phyloP scores from a whole-genome alignment of 2,797 vertebrate genomes.

The Dromococcyx pavoninus region DNA sequence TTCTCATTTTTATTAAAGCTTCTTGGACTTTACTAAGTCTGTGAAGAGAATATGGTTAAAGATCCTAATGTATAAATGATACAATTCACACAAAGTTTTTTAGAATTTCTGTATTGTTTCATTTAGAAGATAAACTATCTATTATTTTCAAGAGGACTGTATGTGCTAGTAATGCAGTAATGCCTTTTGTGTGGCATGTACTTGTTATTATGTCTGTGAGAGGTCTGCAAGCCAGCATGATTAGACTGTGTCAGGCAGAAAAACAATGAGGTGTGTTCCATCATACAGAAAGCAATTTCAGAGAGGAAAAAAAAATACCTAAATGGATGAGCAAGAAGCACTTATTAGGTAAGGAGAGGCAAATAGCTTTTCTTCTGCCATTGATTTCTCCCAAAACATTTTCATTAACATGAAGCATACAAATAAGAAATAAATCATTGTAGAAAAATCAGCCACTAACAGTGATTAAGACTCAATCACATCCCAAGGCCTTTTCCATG shows the following conservation, averaged over 20 bases:
- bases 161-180: neutral
- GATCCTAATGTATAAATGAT: neutral
- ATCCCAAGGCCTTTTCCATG: neutral
- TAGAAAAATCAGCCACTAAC: neutral
- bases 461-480: neutral
- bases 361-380: neutral
- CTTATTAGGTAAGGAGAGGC: neutral
- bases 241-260: slow-evolving; percentile 32
- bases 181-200: neutral
- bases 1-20: neutral
- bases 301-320: neutral
- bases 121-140: neutral
- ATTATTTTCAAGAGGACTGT: neutral
- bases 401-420: neutral
- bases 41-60: neutral
- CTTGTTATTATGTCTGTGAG: neutral
- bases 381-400: neutral
- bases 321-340: neutral
- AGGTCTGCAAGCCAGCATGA: slow-evolving; percentile 15
- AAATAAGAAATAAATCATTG: neutral
- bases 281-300: slow-evolving; percentile 27
- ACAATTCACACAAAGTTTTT: neutral
- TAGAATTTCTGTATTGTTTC: neutral
- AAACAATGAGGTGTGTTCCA: slow-evolving; percentile 12
- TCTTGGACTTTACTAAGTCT: neutral